These are phyloP conservation scores for Dryoscopus gambensis DNA, from an alignment of 2,113 vertebrate genomes.

Conservation along the genomic window DNA sequence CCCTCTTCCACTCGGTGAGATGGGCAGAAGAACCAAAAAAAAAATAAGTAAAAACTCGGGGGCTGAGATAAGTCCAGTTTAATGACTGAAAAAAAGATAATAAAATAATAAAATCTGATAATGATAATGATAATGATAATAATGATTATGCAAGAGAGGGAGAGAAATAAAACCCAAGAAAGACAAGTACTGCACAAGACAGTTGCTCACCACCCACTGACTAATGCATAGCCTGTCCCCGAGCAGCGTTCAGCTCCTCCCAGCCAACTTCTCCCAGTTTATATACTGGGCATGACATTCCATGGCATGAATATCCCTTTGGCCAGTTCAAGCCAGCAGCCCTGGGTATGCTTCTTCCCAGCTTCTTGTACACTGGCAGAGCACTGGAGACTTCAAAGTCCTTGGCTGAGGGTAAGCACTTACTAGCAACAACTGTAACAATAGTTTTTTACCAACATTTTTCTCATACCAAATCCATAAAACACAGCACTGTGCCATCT, in stretches of 20 bases:
- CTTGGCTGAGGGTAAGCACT: not conserved
- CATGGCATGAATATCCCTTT: not conserved
- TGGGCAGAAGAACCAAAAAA: not conserved
- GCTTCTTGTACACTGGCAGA: not conserved
- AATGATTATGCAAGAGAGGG: not conserved
- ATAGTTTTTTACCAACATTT: not conserved
- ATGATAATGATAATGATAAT: not conserved
- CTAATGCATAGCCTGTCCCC: not conserved
- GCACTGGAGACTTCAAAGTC: not conserved
- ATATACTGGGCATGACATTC: not conserved
- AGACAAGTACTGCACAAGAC: not conserved
- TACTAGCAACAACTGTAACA: not conserved
- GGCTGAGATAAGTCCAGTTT: too few relatives aligned
- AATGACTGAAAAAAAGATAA: not conserved
- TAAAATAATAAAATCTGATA: too few relatives aligned
- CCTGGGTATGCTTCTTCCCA: not conserved
- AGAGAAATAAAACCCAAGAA: not conserved
- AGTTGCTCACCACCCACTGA: not conserved
- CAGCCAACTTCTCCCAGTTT: not conserved
- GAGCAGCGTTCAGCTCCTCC: rapidly evolving
- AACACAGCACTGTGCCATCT: not conserved
- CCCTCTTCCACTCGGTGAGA: not conserved
- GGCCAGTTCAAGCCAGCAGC: not conserved
- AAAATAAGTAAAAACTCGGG: not conserved
- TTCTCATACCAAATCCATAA: not conserved